Conservation (phyloP, 2,888 invertebrate species). For the Strigamia crassipes region DNA sequence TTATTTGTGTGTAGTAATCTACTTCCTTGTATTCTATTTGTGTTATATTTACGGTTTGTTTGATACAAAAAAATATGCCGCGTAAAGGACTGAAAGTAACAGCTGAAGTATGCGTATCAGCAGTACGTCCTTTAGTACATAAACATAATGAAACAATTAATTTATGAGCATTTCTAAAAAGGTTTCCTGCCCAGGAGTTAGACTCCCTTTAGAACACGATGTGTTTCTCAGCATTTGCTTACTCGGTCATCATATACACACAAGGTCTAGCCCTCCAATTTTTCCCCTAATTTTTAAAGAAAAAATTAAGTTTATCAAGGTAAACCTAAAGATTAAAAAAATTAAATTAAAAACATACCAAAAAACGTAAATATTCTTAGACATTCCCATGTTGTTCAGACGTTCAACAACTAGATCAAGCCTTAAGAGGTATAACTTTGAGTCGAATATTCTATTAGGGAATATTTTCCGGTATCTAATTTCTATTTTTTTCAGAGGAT, state of each 20-base stretch:
- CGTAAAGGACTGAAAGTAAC: conserved; percentile 37
- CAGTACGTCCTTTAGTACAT: neutral
- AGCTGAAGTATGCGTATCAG: conserved; percentile 33
- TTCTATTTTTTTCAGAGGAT: conserved; percentile 43
- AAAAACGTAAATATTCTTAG: conserved; percentile 6
- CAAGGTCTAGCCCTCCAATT: conserved; percentile 68
- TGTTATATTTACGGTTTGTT: neutral
- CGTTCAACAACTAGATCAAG: conserved; percentile 43
- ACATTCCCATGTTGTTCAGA: conserved; percentile 45
- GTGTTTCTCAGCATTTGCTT: conserved; percentile 72
- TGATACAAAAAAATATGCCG: conserved; percentile 15
- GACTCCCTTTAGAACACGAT: conserved; percentile 79
- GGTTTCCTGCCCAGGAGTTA: conserved; percentile 83
- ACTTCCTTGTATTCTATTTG: too few relatives aligned
- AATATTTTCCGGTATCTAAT: neutral
- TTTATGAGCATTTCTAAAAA: conserved; percentile 48
- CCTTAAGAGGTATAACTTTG: conserved; percentile 33
- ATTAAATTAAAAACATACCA: neutral
- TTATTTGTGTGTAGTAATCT: neutral
- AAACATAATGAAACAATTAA: neutral
- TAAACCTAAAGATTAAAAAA: conserved; percentile 55
- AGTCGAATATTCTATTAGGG: neutral
- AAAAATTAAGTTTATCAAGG: conserved; percentile 72
- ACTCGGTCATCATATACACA: conserved; percentile 72
- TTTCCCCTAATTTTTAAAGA: conserved; percentile 76